Conservation (phyloP, 1,140 invertebrate species). For the Papilio polyxenes region DNA sequence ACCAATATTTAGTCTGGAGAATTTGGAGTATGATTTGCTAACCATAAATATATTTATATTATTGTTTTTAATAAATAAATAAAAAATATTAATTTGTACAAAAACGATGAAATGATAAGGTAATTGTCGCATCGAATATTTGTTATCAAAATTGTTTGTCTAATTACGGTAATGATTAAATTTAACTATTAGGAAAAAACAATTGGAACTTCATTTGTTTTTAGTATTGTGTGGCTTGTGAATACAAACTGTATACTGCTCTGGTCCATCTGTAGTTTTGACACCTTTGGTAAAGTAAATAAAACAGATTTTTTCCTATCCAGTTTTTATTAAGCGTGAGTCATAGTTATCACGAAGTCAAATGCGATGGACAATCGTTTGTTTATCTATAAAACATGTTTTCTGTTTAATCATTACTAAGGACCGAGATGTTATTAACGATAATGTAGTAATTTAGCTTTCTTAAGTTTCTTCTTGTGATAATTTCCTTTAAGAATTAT, state of each 20-base stretch:
- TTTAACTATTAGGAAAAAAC: background rate
- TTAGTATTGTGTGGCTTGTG: background rate
- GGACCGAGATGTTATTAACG: constrained; percentile 11
- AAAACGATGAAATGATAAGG: background rate
- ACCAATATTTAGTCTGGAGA: background rate
- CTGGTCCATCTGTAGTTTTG: background rate
- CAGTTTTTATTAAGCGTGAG: constrained; percentile 31
- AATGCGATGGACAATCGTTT: constrained; percentile 27
- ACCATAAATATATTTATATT: background rate
- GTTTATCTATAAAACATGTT: constrained; percentile 36
- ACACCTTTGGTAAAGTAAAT: constrained; percentile 15
- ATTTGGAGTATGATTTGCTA: background rate
- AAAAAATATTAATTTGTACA: background rate
- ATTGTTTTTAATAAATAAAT: background rate
- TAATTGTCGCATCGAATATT: background rate
- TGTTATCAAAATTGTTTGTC: constrained; percentile 9
- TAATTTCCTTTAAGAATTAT: constrained; percentile 1
- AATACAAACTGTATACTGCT: background rate
- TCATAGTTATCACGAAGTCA: constrained; percentile 33
- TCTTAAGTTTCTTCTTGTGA: constrained; percentile 3
- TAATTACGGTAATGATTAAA: background rate
- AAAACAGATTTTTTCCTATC: constrained; percentile 20
- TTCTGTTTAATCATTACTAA: constrained; percentile 32
- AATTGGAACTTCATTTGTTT: background rate
- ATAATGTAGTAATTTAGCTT: constrained; percentile 21